A percentile compares a stretch with the other conserved stretches of the same genome.
phyloP scores from a whole-genome alignment of 2,113 vertebrate species.

The human region GRCh38 chr16:83337001-83337500 shows the following conservation, averaged over 20 bases:
- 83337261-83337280: neutral
- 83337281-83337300: neutral
- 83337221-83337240: accelerated
- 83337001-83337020: neutral
- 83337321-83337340: neutral
- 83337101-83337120: neutral
- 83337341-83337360: neutral
- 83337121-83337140: neutral
- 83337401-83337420: neutral
- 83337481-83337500: accelerated
- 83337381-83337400: neutral
- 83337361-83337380: neutral
- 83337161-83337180: neutral
- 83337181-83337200: neutral
- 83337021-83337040: neutral
- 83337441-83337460: neutral
- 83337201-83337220: neutral
- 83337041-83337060: neutral
- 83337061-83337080: neutral
- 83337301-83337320: neutral
- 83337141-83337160: neutral
- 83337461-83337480: accelerated
- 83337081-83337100: neutral
- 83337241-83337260: neutral
- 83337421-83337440: neutral